Evolutionary conservation across 2,888 invertebrate species (phyloP), one percentile per base, ranked within the genome.

Genomic region (Leptinotarsa rubiginosa): DNA sequence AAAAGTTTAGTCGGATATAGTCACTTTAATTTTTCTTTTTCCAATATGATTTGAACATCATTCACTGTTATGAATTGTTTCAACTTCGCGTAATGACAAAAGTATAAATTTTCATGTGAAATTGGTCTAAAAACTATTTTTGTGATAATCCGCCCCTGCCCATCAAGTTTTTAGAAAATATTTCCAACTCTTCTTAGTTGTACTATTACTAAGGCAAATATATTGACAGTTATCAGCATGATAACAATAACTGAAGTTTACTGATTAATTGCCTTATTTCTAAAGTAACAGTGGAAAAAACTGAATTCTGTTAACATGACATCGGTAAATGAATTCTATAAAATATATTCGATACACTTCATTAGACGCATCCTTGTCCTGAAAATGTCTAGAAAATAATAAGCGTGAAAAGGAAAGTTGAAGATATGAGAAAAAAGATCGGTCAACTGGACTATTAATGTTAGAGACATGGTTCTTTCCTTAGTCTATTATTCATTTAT

Each of bases 381-480:
- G 10, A 22, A 20, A 56, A 15, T 20, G 13, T 56, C n/a, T 56
- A n/a, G 66, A 75, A 69, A 65, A 68, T 67, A 59, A 65, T 31
- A 74, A 62, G 50, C 16, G 50, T n/a, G 49, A 16, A 31, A 54
- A 31, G 22, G 68, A 62, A 64, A 59, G 16, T 64, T 20, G 64
- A 47, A 59, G 22, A 59, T 47, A 52, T 66, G 31, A 67, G 62
- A 72, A 67, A 52, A 50, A 67, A 50, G 66, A 67, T 67, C 10
- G 52, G 50, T 25, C 49, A 49, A 65, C n/a, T 47, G 50, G 50
- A 50, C 5, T 41, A 10, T 41, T 31, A 41, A 15, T 31, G 10
- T 31, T 41, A 41, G 10, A 41, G 41, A 41, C 41, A 41, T 41
- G 41, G 41, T 12, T 41, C 3, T 41, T 41, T 12, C 41, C 10